Evolutionary conservation across 2,113 vertebrate species (phyloP), one percentile per base, ranked within the genome.

Genomic region (Gallinago media): DNA sequence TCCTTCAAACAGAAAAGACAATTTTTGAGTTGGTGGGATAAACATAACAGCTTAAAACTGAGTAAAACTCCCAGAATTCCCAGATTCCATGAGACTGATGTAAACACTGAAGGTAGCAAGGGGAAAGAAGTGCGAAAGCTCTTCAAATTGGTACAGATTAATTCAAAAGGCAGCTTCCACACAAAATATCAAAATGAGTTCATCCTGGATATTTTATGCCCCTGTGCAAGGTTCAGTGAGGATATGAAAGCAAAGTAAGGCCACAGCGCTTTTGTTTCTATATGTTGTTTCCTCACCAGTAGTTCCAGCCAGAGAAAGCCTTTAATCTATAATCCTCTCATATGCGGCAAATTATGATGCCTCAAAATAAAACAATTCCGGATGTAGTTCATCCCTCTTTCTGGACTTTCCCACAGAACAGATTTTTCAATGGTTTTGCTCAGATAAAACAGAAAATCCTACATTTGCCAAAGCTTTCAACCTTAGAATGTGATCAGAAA

Each of bases 321-420:
- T 87, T 90, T 80, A 84, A 84, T 87, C 86, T 68, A 40, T 89
- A 95, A 96, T 95, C 94, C 73, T 65, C 62, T 89, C 84, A 71
- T 47, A 87, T 20, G 31, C 1, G 4, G 29, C 47, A 81, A 96
- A 92, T 63, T 74, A 67, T 9, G 21, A 94, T 87, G 91, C 77
- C 85, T 61, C 66, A 82, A 62, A 91, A 85, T 76, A 89, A 82
- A 94, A 15, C n/a, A 82, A 52, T 61, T 91, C 25, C 22, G 14
- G 26, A 70, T 71, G 38, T 9, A 72, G 62, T 36, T 87, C 70
- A 91, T 85, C 71, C 58, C 34, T 59, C 15, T 42, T 96, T 80
- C 74, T 96, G 79, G 91, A 94, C 61, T 55, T 94, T 22, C 63
- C 74, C 2, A 15, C 29, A 47, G 15, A 87, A 86, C 61, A 91